phyloP scores from a whole-genome alignment of 2,113 vertebrate genomes.

The Turnix velox region DNA sequence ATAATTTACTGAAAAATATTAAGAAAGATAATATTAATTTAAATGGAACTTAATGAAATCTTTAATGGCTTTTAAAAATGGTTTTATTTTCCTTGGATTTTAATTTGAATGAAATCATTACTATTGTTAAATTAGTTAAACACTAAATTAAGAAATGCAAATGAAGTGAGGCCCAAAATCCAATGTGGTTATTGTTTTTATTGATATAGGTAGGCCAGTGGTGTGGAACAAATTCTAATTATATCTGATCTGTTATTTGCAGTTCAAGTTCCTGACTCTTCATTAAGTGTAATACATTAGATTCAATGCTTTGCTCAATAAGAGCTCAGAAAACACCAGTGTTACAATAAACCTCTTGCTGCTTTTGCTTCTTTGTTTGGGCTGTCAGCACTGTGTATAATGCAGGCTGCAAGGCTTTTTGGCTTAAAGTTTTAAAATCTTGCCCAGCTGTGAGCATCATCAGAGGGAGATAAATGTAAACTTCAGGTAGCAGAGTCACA shows the following conservation, averaged over 20 bases:
- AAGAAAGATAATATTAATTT: slow-evolving; percentile 66
- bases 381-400: background rate
- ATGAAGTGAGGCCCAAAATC: slow-evolving; percentile 63
- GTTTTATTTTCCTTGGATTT: slow-evolving; percentile 64
- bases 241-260: slow-evolving; percentile 68
- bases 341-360: background rate
- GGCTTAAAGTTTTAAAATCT: background rate
- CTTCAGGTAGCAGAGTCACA: background rate
- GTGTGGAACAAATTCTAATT: slow-evolving; percentile 71
- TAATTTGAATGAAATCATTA: slow-evolving; percentile 70
- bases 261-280: slow-evolving; percentile 63
- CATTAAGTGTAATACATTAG: slow-evolving; percentile 56
- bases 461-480: slow-evolving; percentile 19
- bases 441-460: background rate
- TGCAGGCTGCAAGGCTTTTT: background rate
- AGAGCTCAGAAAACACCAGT: slow-evolving; percentile 24
- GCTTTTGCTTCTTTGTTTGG: slow-evolving; percentile 21
- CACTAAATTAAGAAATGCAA: slow-evolving; percentile 73
- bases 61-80: slow-evolving; percentile 61
- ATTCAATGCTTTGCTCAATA: slow-evolving; percentile 45
- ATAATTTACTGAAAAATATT: slow-evolving; percentile 36
- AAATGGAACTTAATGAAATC: slow-evolving; percentile 64
- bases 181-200: slow-evolving; percentile 68
- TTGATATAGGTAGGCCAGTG: slow-evolving; percentile 60
- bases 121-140: slow-evolving; percentile 70